Evolutionary conservation across 2,797 vertebrate genomes (phyloP).

Genomic region (Alcedo quadribrachys): DNA sequence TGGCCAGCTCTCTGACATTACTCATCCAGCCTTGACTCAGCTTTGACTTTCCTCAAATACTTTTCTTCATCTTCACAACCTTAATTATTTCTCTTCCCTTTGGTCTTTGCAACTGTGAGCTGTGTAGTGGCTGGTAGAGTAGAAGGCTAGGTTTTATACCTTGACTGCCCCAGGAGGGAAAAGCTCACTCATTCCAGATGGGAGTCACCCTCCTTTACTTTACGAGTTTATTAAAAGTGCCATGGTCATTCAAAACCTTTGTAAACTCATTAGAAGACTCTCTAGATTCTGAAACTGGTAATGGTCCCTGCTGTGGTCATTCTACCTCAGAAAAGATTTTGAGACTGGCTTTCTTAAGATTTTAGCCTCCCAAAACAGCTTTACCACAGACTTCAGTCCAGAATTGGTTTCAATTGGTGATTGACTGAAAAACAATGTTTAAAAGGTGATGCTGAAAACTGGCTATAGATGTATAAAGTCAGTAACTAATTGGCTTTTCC

Average conservation of each 20-base stretch:
- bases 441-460: neutral
- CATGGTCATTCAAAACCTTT: neutral
- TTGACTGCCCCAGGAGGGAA: neutral
- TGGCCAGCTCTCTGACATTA: constrained; percentile 44
- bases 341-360: neutral
- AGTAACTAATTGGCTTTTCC: neutral
- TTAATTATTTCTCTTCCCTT: constrained; percentile 19
- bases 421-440: neutral
- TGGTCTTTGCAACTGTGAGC: neutral
- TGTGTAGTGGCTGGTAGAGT: neutral
- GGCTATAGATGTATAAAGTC: neutral
- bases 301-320: neutral
- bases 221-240: neutral
- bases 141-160: neutral
- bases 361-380: neutral
- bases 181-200: neutral
- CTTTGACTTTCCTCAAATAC: constrained; percentile 47
- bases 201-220: neutral
- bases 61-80: neutral
- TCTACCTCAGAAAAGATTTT: neutral
- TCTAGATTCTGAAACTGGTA: neutral
- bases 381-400: neutral
- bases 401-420: neutral
- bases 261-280: neutral
- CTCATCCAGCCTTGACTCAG: constrained; percentile 66